Evolutionary conservation across 2,797 vertebrate genomes (phyloP).

Genomic region (Lophius americanus): DNA sequence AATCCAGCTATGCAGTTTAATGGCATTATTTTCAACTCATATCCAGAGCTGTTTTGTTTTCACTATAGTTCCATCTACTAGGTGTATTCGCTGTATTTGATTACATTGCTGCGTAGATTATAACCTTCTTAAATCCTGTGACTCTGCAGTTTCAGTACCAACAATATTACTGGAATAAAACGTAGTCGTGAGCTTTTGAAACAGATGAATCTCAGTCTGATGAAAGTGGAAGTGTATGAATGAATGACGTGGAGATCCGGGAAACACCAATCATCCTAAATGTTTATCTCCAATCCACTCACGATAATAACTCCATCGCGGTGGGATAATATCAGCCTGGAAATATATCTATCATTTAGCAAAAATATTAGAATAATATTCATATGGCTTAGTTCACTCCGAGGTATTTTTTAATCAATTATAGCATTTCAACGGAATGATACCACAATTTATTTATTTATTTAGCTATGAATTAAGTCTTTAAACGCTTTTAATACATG

Average conservation of each 20-base stretch:
- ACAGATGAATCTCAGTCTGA: conserved; percentile 37
- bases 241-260: conserved; percentile 63
- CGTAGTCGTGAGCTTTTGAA: conserved; percentile 29
- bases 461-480: conserved; percentile 64
- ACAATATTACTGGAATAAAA: conserved; percentile 16
- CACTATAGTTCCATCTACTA: background rate
- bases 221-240: conserved; percentile 51
- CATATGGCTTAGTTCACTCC: conserved; percentile 72
- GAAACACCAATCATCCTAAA: conserved; percentile 76
- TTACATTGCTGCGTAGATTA: background rate
- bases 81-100: background rate
- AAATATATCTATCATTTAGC: conserved; percentile 78
- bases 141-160: background rate
- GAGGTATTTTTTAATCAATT: conserved; percentile 75
- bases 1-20: conserved; percentile 24
- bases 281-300: conserved; percentile 74
- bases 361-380: conserved; percentile 71
- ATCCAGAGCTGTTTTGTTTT: conserved; percentile 7
- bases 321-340: conserved; percentile 68
- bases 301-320: conserved; percentile 67
- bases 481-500: conserved; percentile 46
- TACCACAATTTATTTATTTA: conserved; percentile 59
- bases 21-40: background rate
- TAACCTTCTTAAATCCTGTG: background rate
- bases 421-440: conserved; percentile 71